Conservation (phyloP, 2,888 invertebrate genomes). For the Nomada hirtipes region DNA sequence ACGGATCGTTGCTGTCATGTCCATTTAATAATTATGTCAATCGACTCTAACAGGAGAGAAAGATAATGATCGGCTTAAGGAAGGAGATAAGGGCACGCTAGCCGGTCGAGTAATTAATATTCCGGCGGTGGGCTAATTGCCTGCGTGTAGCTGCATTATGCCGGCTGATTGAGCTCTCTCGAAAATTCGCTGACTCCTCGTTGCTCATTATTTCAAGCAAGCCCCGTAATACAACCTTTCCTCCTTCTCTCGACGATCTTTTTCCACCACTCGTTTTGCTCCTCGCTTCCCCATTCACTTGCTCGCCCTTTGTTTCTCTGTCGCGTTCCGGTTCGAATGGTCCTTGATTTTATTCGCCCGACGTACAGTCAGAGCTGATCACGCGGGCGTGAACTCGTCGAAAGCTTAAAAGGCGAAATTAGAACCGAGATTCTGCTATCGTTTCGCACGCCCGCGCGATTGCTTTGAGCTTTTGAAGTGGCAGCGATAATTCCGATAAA, state of each 20-base stretch:
- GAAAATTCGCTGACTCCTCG: constrained; percentile 77
- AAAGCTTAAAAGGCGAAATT: constrained; percentile 39
- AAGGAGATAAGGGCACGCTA: constrained; percentile 62
- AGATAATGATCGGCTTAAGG: constrained; percentile 53
- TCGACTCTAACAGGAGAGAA: constrained; percentile 56
- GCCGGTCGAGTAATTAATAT: constrained; percentile 73
- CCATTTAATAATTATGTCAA: constrained; percentile 71
- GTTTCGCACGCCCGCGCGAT: not conserved
- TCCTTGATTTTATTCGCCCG: constrained; percentile 33
- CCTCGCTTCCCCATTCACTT: not conserved
- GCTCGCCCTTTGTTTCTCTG: not conserved
- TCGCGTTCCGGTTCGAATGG: constrained; percentile 1
- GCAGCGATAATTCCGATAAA: too few relatives aligned
- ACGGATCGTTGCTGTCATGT: not conserved
- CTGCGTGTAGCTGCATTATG: constrained; percentile 65
- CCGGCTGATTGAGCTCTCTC: constrained; percentile 72
- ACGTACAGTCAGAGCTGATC: constrained; percentile 31
- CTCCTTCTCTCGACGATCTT: not conserved
- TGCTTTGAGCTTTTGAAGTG: not conserved
- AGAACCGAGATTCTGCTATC: constrained; percentile 5
- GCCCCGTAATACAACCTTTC: constrained; percentile 60
- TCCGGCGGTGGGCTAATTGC: constrained; percentile 70
- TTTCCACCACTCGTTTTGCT: not conserved
- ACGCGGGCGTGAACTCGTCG: constrained; percentile 47
- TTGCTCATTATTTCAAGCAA: constrained; percentile 74